These are phyloP conservation scores for Geotrypetes seraphini DNA, from an alignment of 2,797 vertebrate species.

Conservation along the genomic window DNA sequence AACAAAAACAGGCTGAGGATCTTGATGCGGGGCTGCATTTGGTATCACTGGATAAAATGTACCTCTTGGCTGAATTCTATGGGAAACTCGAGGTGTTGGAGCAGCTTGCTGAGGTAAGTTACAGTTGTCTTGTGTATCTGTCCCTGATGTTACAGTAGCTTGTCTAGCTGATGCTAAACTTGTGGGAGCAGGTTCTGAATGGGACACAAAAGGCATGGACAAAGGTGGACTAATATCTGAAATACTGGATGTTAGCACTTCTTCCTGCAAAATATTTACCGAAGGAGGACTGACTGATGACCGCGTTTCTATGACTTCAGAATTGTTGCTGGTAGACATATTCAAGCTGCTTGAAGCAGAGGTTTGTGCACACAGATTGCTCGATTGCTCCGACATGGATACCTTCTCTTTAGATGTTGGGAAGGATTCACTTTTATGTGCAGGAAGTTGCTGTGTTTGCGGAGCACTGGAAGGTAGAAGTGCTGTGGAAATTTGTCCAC, in stretches of 20 bases:
- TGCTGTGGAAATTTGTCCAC: constrained; percentile 46
- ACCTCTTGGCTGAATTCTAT: constrained; percentile 86
- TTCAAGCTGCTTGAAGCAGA: constrained; percentile 36
- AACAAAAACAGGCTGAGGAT: constrained; percentile 82
- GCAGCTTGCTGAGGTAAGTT: constrained; percentile 86
- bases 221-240: constrained; percentile 50
- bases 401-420: constrained; percentile 73
- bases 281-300: constrained; percentile 50
- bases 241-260: constrained; percentile 43
- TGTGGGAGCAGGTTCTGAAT: constrained; percentile 66
- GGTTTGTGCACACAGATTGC: constrained; percentile 28
- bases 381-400: constrained; percentile 46
- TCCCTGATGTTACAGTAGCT: constrained; percentile 49
- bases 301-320: constrained; percentile 44
- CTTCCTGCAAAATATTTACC: constrained; percentile 46
- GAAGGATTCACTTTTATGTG: constrained; percentile 67
- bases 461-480: constrained; percentile 41
- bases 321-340: constrained; percentile 51
- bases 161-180: constrained; percentile 62
- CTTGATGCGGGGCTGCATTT: constrained; percentile 68
- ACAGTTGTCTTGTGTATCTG: constrained; percentile 73
- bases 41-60: constrained; percentile 81
- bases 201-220: constrained; percentile 65
- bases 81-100: constrained; percentile 77
- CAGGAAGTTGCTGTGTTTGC: constrained; percentile 53